These are phyloP conservation scores for Patella caerulea DNA, from an alignment of 2,888 invertebrate genomes.

Conservation along the genomic window DNA sequence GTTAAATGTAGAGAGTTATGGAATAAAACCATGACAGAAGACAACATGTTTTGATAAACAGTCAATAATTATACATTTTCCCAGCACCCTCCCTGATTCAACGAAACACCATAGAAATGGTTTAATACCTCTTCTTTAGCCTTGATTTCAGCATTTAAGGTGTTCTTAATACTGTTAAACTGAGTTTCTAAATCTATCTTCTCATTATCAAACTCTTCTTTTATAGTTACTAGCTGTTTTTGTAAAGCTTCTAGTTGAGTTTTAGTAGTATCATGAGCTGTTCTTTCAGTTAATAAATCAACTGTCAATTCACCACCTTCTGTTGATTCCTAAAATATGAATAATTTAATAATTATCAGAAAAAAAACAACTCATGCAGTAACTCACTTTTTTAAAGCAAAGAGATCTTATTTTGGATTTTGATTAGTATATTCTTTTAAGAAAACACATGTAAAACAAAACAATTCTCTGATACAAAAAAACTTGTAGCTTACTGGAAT, in stretches of 20 bases:
- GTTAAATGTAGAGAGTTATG: too few species aligned
- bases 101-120: too few species aligned
- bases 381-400: too few species aligned
- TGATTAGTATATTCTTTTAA: too few species aligned
- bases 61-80: too few species aligned
- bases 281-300: slow-evolving; percentile 54
- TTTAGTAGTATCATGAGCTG: slow-evolving; percentile 57
- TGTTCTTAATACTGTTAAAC: slow-evolving; percentile 43
- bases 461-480: too few species aligned
- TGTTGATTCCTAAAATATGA: slow-evolving; percentile 28
- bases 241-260: slow-evolving; percentile 62
- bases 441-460: too few species aligned
- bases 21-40: too few species aligned
- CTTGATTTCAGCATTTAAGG: slow-evolving; percentile 50
- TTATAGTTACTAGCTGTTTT: slow-evolving; percentile 49
- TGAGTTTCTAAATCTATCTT: slow-evolving; percentile 47
- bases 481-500: too few species aligned
- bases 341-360: slow-evolving; percentile 5
- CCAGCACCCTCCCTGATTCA: too few species aligned
- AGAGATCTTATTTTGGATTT: too few species aligned
- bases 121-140: slow-evolving; percentile 51
- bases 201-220: slow-evolving; percentile 44
- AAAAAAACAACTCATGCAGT: neutral
- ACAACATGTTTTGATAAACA: too few species aligned
- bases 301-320: slow-evolving; percentile 53